These are phyloP conservation scores for Gobiocypris rarus DNA, from an alignment of 2,113 vertebrate genomes.

Conservation along the genomic window DNA sequence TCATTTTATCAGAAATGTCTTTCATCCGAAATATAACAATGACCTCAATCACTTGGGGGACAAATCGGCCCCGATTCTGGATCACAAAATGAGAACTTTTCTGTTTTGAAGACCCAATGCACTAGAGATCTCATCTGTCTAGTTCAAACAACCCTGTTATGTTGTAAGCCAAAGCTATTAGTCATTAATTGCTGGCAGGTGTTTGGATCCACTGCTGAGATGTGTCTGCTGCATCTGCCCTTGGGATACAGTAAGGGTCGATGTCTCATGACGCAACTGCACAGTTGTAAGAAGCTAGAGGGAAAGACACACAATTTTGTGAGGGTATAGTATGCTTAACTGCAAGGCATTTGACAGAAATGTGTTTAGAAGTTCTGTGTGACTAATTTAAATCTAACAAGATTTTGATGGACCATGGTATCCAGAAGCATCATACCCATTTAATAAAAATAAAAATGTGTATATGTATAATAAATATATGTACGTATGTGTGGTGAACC, in stretches of 20 bases:
- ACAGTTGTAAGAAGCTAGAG: background rate
- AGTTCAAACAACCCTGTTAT: constrained; percentile 5
- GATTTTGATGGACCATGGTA: background rate
- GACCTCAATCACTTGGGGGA: constrained; percentile 20
- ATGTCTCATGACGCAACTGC: background rate
- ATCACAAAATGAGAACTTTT: background rate
- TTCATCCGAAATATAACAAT: constrained; percentile 15
- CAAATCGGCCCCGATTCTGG: background rate
- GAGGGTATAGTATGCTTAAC: background rate
- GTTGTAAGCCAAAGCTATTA: constrained; percentile 38
- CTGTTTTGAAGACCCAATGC: constrained; percentile 4
- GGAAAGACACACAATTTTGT: background rate
- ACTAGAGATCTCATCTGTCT: constrained; percentile 9
- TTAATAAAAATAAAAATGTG: too few species aligned
- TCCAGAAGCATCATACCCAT: too few species aligned
- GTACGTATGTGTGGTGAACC: too few species aligned
- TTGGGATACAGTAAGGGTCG: background rate
- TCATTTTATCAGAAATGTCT: background rate
- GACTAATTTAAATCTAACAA: background rate
- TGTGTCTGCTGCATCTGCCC: constrained; percentile 26
- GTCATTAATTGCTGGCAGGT: constrained; percentile 57
- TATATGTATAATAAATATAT: background rate
- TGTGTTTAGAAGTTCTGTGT: background rate
- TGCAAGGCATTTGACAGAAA: background rate
- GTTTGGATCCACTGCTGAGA: constrained; percentile 38